Evolutionary conservation across 2,113 vertebrate genomes (phyloP).

Genomic region (Sinosuthora webbiana): DNA sequence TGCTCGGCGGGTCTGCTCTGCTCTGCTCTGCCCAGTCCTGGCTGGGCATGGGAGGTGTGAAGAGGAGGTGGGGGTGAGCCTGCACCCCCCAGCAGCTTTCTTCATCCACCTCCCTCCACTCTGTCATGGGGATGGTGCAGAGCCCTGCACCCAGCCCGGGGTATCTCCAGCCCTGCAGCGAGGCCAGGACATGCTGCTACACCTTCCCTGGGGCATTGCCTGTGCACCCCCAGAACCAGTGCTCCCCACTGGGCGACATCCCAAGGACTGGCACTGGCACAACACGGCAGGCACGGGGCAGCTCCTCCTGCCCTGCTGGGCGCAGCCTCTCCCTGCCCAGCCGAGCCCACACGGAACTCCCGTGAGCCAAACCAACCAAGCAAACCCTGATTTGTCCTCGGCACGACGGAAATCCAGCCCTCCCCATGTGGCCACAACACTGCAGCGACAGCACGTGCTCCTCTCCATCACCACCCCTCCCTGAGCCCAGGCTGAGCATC

Average conservation of each 20-base stretch:
- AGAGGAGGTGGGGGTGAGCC: not conserved
- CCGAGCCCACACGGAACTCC: not conserved
- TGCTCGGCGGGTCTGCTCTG: fast-evolving
- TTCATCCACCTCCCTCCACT: not conserved
- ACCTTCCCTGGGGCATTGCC: fast-evolving
- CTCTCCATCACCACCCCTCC: fast-evolving
- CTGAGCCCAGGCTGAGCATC: fast-evolving
- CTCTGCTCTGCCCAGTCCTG: not conserved
- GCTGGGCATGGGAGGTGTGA: fast-evolving
- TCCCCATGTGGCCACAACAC: not conserved
- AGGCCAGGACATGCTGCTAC: not conserved
- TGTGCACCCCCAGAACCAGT: not conserved
- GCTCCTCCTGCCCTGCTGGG: not conserved
- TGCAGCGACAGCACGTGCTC: fast-evolving
- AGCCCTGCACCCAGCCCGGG: fast-evolving
- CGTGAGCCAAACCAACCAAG: not conserved
- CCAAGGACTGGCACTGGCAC: fast-evolving
- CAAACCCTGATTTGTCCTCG: not conserved
- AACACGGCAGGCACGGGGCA: fast-evolving
- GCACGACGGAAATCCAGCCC: not conserved
- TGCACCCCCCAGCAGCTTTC: not conserved
- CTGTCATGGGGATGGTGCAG: fast-evolving
- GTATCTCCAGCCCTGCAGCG: not conserved
- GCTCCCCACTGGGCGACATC: not conserved
- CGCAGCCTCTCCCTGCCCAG: not conserved